Conservation (phyloP, 2,113 vertebrate species). For the Himantopus leucocephalus region DNA sequence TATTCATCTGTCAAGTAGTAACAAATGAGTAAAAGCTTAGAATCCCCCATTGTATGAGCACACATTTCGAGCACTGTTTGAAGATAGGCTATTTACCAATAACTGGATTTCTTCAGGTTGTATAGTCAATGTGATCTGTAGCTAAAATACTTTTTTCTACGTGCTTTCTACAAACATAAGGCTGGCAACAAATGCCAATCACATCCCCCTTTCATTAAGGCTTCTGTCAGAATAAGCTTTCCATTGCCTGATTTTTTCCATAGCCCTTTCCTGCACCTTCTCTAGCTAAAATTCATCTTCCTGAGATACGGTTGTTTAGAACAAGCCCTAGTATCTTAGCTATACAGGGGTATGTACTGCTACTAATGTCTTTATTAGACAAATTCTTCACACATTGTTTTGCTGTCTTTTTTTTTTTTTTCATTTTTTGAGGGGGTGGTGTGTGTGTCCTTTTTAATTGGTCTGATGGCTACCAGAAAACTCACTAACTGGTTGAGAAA, state of each 20-base stretch:
- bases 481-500: not conserved
- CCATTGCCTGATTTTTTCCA: not conserved
- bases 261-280: not conserved
- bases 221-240: not conserved
- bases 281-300: not conserved
- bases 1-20: not conserved
- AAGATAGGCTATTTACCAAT: not conserved
- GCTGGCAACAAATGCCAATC: not conserved
- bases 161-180: not conserved
- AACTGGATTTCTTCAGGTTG: not conserved
- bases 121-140: not conserved
- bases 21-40: not conserved
- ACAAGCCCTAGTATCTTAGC: not conserved
- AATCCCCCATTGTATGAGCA: not conserved
- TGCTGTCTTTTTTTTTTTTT: not conserved
- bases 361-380: not conserved
- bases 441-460: not conserved
- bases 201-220: not conserved
- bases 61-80: not conserved
- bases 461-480: not conserved
- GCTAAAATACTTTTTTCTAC: not conserved
- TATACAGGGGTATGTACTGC: not conserved
- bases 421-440: not conserved
- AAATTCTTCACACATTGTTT: not conserved
- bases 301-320: not conserved